These are phyloP conservation scores for Dendrolimus houi DNA, from an alignment of 2,888 invertebrate species.

Conservation along the genomic window DNA sequence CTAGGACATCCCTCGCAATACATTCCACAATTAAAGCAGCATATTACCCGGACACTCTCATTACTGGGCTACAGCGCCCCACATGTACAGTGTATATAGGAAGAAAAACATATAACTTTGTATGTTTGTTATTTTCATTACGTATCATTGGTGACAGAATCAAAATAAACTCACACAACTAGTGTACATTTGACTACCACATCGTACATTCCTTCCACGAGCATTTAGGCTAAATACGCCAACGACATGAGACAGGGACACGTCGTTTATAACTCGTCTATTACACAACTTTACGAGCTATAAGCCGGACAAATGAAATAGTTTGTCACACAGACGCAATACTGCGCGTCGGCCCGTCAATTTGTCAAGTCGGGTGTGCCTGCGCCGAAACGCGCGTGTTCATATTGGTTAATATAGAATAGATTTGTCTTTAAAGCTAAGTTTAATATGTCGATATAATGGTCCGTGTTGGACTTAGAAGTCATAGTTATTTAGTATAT, in stretches of 20 bases:
- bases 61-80: no score
- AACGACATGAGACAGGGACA: neutral
- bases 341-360: slow-evolving; percentile 30
- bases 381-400: slow-evolving; percentile 11
- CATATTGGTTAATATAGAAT: slow-evolving; percentile 3
- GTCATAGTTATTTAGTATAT: no score
- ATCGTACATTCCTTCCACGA: neutral
- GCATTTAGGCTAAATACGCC: neutral
- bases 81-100: no score
- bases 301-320: slow-evolving; percentile 52
- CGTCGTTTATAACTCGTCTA: slow-evolving; percentile 26
- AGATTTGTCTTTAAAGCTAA: no score
- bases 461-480: no score
- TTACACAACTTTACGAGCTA: slow-evolving; percentile 37
- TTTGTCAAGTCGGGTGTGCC: slow-evolving; percentile 39
- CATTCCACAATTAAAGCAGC: no score
- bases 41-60: no score
- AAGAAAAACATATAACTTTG: no score
- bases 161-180: neutral
- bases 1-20: no score
- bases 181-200: neutral
- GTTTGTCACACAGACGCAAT: slow-evolving; percentile 33
- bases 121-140: no score
- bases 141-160: no score
- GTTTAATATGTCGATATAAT: no score